Conservation (phyloP, 2,888 invertebrate species). For the Anoncus sp. region DNA sequence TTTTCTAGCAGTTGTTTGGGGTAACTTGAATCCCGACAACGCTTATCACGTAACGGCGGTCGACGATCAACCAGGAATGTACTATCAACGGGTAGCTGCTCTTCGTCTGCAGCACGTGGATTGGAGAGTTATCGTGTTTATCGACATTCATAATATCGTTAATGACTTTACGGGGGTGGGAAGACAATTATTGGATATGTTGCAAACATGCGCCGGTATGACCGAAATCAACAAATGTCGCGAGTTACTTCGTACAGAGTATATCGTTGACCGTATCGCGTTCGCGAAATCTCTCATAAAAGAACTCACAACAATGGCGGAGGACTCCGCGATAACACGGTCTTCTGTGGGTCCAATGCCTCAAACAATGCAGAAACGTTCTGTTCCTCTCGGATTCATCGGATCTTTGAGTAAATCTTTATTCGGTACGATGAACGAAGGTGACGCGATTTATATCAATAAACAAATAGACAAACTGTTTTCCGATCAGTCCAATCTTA, state of each 20-base stretch:
- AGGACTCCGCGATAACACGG: no score
- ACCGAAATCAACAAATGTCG: neutral
- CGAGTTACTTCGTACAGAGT: neutral
- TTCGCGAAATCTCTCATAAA: neutral
- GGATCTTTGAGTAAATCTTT: conserved; percentile 30
- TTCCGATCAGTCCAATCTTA: conserved; percentile 22
- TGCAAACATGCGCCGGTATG: neutral
- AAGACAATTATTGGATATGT: neutral
- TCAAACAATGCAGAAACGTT: conserved; percentile 8
- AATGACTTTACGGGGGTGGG: neutral
- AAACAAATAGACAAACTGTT: conserved; percentile 18
- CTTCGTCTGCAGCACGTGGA: conserved; percentile 17
- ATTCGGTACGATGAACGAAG: conserved; percentile 11
- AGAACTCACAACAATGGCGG: neutral
- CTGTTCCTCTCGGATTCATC: conserved; percentile 25
- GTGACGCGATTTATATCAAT: conserved; percentile 19
- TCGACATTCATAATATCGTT: neutral
- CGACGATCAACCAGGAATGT: neutral
- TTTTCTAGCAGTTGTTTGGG: no score
- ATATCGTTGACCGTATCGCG: neutral
- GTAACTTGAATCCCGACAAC: no score
- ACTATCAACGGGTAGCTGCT: neutral
- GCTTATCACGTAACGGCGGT: neutral
- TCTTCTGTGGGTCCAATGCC: neutral
- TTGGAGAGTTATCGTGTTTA: conserved; percentile 22